Conservation (phyloP, 2,797 vertebrate genomes). For the Ceyx erithaca region DNA sequence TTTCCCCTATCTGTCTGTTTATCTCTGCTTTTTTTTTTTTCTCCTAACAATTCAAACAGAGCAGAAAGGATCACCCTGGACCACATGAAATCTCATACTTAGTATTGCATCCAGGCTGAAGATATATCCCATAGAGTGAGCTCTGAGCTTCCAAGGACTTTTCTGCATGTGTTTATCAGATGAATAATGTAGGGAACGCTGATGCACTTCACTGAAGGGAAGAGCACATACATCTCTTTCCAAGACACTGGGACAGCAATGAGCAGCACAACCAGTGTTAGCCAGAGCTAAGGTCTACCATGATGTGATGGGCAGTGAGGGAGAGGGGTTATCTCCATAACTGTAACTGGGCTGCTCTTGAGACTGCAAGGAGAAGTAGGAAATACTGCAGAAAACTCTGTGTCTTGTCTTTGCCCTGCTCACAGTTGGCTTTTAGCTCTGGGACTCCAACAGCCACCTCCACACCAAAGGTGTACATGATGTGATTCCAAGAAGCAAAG, state of each 20-base stretch:
- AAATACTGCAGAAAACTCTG: slow-evolving; percentile 6
- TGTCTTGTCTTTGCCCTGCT: neutral
- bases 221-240: neutral
- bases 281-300: neutral
- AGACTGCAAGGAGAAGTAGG: neutral
- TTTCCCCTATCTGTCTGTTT: neutral
- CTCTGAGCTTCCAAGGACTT: neutral
- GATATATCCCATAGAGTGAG: neutral
- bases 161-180: neutral
- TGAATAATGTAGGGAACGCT: neutral
- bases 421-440: neutral
- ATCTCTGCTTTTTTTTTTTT: neutral
- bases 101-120: neutral
- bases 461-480: neutral
- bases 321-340: neutral
- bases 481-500: neutral
- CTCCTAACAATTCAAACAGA: neutral
- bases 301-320: neutral
- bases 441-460: neutral
- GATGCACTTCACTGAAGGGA: neutral
- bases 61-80: neutral
- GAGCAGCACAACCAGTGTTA: neutral
- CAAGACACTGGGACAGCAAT: neutral
- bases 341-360: neutral
- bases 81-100: neutral